Conservation (phyloP, 2,888 invertebrate species). For the Cerastis rubricosa region DNA sequence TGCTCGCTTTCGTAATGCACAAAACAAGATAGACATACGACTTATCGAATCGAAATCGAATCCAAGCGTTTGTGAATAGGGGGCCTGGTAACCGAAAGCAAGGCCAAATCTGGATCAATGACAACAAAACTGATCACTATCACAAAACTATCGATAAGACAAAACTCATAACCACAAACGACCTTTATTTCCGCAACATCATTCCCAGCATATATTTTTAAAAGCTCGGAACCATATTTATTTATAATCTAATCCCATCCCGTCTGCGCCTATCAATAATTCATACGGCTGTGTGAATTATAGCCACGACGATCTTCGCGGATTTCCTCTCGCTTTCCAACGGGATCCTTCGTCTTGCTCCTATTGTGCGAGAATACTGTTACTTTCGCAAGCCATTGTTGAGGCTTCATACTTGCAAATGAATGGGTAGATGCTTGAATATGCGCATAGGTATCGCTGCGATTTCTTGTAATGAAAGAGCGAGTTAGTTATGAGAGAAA, state of each 20-base stretch:
- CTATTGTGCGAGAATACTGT: slow-evolving; percentile 62
- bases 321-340: slow-evolving; percentile 79
- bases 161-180: slow-evolving; percentile 25
- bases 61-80: too few relatives aligned
- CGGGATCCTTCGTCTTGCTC: slow-evolving; percentile 54
- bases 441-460: slow-evolving; percentile 59
- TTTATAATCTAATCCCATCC: slow-evolving; percentile 68
- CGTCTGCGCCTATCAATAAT: slow-evolving; percentile 82
- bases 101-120: neutral
- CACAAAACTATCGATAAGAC: neutral
- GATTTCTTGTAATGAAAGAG: slow-evolving; percentile 56
- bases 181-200: slow-evolving; percentile 41
- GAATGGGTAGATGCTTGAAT: slow-evolving; percentile 45
- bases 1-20: too few relatives aligned
- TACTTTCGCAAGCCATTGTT: slow-evolving; percentile 55
- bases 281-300: slow-evolving; percentile 82
- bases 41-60: too few relatives aligned
- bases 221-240: slow-evolving; percentile 62
- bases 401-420: slow-evolving; percentile 52
- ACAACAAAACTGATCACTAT: neutral
- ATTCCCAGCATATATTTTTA: slow-evolving; percentile 46
- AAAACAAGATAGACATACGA: too few relatives aligned
- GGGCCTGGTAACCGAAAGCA: neutral
- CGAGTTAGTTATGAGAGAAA: slow-evolving; percentile 46
- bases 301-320: slow-evolving; percentile 78